Conservation (phyloP, 2,888 invertebrate species). For the Lucinisca nassula region DNA sequence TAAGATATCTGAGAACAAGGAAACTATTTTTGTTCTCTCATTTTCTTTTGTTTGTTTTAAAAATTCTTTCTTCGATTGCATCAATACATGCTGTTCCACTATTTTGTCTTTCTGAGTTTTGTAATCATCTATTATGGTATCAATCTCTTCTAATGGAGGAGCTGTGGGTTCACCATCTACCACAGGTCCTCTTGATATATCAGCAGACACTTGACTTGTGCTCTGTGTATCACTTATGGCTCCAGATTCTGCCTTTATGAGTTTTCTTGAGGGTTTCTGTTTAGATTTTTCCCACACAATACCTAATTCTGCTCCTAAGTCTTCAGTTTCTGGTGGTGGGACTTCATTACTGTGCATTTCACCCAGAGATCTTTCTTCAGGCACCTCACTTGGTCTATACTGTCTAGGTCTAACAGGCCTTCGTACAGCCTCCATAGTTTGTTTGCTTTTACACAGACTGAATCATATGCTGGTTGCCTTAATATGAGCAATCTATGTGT, state of each 20-base stretch:
- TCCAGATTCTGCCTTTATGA: neutral
- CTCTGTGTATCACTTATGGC: neutral
- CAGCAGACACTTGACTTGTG: neutral
- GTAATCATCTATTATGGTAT: neutral
- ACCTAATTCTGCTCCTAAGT: neutral
- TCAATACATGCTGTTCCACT: neutral
- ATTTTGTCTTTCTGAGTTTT: neutral
- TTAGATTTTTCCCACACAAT: neutral
- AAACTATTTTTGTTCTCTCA: neutral
- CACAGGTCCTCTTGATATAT: neutral
- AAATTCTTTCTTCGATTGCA: neutral
- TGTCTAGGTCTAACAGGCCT: neutral
- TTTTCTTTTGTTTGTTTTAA: neutral
- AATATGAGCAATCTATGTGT: too few species aligned
- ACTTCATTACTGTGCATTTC: neutral
- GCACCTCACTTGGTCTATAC: neutral
- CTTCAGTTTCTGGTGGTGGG: neutral
- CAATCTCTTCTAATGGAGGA: neutral
- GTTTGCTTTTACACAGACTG: too few species aligned
- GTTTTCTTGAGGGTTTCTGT: neutral
- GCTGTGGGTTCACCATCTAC: neutral
- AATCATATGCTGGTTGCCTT: too few species aligned
- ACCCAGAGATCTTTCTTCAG: neutral
- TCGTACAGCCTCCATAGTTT: neutral
- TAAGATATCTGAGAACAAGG: neutral